These are phyloP conservation scores for Bacillus rossius DNA, from an alignment of 1,140 invertebrate genomes.

Conservation along the genomic window DNA sequence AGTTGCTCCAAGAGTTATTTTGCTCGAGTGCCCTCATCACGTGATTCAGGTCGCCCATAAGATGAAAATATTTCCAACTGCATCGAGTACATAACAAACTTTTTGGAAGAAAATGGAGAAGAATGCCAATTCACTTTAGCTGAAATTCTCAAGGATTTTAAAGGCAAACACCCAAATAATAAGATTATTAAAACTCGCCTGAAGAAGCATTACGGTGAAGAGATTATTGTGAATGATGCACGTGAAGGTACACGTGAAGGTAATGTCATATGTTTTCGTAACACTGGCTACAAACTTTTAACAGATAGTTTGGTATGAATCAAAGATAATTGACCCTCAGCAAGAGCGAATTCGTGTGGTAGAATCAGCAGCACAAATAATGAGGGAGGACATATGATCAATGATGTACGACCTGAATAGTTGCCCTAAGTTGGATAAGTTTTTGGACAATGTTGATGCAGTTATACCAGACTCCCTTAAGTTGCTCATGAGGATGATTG, in stretches of 20 bases:
- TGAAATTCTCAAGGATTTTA: not conserved
- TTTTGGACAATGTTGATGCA: not conserved
- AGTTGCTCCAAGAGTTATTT: conserved; percentile 25
- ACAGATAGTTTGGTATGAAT: conserved; percentile 23
- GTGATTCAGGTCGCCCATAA: too few species aligned
- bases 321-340: conserved; percentile 6
- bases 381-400: conserved; percentile 34
- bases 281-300: conserved; percentile 22
- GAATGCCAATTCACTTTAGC: conserved; percentile 1
- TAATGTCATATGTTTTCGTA: conserved; percentile 27
- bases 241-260: conserved; percentile 22
- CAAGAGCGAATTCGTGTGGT: conserved; percentile 25
- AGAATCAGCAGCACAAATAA: conserved; percentile 33
- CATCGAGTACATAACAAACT: not conserved
- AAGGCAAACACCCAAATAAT: not conserved
- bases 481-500: not conserved
- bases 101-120: not conserved
- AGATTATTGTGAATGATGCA: not conserved
- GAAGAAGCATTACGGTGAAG: not conserved
- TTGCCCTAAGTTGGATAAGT: conserved; percentile 27
- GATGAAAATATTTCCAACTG: too few species aligned
- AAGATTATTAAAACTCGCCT: not conserved
- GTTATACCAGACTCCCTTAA: not conserved
- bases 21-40: conserved; percentile 24
- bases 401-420: conserved; percentile 26